Evolutionary conservation across 2,888 invertebrate genomes (phyloP), one percentile per base, ranked within the genome.

Genomic region (Lasioglossum marginatum): DNA sequence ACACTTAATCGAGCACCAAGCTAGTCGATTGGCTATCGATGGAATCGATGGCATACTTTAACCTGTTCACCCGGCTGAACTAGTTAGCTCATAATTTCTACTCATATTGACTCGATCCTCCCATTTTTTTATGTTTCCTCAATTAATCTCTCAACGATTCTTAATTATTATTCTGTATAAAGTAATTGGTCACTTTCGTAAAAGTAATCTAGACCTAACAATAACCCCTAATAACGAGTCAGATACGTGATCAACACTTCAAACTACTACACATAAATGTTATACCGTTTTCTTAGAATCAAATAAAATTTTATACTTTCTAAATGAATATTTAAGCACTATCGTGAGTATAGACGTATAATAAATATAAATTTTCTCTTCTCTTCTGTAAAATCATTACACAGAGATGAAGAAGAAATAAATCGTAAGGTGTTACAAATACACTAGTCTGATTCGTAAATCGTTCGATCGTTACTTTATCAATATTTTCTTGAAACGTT

Each of bases 11-110:
- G 60, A 4, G 10, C 37, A 43, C 23, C 63, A 4, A 5, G 2
- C 2, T 2, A 14, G 34, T 31, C 37, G n/a, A 52, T 31, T 40
- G 4, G 16, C 43, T 40, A 37, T 34, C 31, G 3, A 19, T 63
- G 57, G 23, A 66, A 60, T 37, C 72, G 34, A 1, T 73, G 70
- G 70, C 34, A 37, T n/a, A n/a, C n/a, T 70, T 70, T 70, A 70
- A 70, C 40, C 40, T 10, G 3, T 31, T 37, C 66, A 66, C 19
- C 66, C 34, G 34, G 8, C 34, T 2, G 23, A 23, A 70, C 40
- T 4, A 37, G 70, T 70, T 12, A 34, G 1, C 40, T 37, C 40
- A n/a, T 68, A 2, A 37, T 3, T 23, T 68, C 23, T 70, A 12
- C 34, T 68, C 34, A n/a, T 12, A 10, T n/a, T 37, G 12, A 23